phyloP scores from a whole-genome alignment of 2,113 vertebrate genomes.

The Cololabis saira region DNA sequence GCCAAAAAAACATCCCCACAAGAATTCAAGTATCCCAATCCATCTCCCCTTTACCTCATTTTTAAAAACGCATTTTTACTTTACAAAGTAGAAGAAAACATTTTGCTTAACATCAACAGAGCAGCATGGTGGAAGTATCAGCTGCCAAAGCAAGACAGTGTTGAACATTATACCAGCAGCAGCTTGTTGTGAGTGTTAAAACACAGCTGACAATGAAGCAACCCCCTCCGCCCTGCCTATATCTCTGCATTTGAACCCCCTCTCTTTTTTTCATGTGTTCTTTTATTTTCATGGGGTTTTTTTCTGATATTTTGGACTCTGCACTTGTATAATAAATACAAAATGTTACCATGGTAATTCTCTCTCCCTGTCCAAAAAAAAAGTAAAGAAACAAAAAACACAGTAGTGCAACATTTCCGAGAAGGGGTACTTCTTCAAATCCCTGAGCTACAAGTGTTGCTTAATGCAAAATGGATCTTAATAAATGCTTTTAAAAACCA shows the following conservation, averaged over 20 bases:
- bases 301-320: constrained; percentile 32
- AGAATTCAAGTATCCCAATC: no score
- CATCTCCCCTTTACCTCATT: no score
- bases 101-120: no score
- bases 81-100: no score
- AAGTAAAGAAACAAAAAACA: no score
- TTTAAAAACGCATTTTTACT: no score
- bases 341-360: constrained; percentile 47
- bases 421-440: constrained; percentile 38
- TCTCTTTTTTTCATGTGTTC: not conserved
- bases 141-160: not conserved
- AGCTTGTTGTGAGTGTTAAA: constrained; percentile 25
- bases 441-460: constrained; percentile 37
- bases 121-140: not conserved
- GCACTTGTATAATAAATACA: constrained; percentile 61
- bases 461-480: constrained; percentile 24
- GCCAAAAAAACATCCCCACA: no score
- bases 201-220: constrained; percentile 16
- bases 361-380: constrained; percentile 43
- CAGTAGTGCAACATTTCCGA: constrained; percentile 46
- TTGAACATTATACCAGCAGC: not conserved
- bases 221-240: constrained; percentile 14
- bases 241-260: not conserved
- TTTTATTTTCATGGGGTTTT: constrained; percentile 17
- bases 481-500: not conserved